Conservation (phyloP, 92 coral and sea anemone species). For the Virgularia gustaviana region DNA sequence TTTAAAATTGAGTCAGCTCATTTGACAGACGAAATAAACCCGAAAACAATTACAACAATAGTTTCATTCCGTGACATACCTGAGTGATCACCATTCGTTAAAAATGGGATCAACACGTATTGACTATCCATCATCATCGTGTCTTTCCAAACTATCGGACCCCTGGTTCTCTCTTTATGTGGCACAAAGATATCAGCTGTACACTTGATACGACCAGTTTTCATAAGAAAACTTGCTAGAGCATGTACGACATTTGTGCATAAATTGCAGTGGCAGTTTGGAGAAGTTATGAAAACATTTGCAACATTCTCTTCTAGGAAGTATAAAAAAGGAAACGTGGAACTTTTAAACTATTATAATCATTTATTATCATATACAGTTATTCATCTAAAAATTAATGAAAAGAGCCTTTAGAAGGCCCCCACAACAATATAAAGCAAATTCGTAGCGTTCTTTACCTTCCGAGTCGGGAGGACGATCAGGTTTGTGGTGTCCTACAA, state of each 20-base stretch:
- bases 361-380: too few species aligned
- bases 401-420: too few species aligned
- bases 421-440: too few species aligned
- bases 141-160: background rate
- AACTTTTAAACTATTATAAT: background rate
- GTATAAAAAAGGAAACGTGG: background rate
- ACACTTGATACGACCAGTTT: slow-evolving; percentile 23
- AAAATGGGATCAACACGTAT: slow-evolving; percentile 13
- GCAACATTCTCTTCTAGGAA: background rate
- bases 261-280: slow-evolving; percentile 21
- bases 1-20: too few species aligned
- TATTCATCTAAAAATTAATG: too few species aligned
- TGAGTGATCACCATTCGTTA: too few species aligned
- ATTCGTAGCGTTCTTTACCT: too few species aligned
- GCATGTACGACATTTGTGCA: slow-evolving; percentile 21
- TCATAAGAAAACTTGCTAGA: slow-evolving; percentile 2
- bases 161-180: background rate
- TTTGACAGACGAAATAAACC: too few species aligned
- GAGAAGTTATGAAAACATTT: slow-evolving; percentile 16
- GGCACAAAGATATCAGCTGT: slow-evolving; percentile 23
- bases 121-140: slow-evolving; percentile 8
- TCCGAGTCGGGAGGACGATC: too few species aligned
- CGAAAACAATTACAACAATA: too few species aligned
- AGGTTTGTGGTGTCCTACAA: too few species aligned
- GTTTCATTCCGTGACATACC: too few species aligned